Evolutionary conservation across 2,797 vertebrate species (phyloP), one percentile per base, ranked within the genome.

Genomic region (Takifugu ocellatus): DNA sequence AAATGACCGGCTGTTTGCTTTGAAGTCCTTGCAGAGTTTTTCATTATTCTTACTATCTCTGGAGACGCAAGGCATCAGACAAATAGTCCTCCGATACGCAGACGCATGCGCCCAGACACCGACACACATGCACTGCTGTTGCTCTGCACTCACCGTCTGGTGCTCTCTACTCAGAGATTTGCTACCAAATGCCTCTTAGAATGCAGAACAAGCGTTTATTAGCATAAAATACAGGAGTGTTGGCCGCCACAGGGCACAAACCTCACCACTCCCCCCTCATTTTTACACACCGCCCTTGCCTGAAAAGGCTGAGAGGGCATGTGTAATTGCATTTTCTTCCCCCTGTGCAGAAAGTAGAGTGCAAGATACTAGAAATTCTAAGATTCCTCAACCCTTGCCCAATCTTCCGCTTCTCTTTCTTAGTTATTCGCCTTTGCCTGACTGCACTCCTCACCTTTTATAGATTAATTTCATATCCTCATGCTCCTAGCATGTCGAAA

Each of bases 321-420:
- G 78, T 87, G 89, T 91, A 91, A 92, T 91, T 91, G 89, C 87
- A 83, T 91, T 90, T 90, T 82, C 82, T 62, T 80, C 70, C 71
- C 64, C 72, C 81, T 53, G 66, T 82, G 77, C 80, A 81, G 77
- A 88, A 82, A 79, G 75, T 82, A 75, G 60, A 84, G 76, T 71
- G 67, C 66, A 68, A 79, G 78, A 83, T 83, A 74, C 27, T 42
- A 65, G 57, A 79, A 86, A 87, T 85, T 88, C 69, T 72, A 64
- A 76, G 78, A 87, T 85, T 31, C 65, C 51, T 56, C 67, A 63
- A 66, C 59, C 65, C 62, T 33, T 64, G 54, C 73, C 61, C 66
- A 72, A 70, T 63, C 62, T 55, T 67, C 55, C 46, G 56, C 72
- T 70, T 71, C 68, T 25, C 59, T 72, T 63, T 74, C 75, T 79